Conservation (phyloP, 2,797 vertebrate species). For the Phaenicophaeus curvirostris region DNA sequence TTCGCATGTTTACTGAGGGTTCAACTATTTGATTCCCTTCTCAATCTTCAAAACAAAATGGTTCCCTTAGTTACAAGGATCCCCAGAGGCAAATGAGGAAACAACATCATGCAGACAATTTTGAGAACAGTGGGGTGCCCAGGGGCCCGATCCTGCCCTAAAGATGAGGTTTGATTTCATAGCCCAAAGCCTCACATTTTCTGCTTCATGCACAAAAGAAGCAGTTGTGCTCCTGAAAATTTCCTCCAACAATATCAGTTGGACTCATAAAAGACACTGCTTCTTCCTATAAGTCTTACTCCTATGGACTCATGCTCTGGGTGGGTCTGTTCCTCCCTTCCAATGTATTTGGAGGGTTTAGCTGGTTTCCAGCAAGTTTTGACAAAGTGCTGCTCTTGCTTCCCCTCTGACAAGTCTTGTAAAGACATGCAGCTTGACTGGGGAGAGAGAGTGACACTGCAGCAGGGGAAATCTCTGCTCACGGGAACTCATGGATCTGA, state of each 20-base stretch:
- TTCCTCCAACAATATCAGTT: background rate
- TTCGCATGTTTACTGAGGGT: slow-evolving; percentile 47
- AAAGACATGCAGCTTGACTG: background rate
- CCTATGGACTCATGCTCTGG: background rate
- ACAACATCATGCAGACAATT: background rate
- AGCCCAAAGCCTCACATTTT: background rate
- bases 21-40: slow-evolving; percentile 44
- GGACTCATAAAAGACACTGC: background rate
- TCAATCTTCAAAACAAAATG: slow-evolving; percentile 49
- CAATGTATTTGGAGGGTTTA: background rate
- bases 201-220: background rate
- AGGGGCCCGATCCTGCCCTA: background rate
- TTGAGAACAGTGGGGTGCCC: background rate
- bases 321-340: background rate
- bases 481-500: background rate
- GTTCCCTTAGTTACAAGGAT: slow-evolving; percentile 39
- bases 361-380: background rate
- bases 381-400: background rate
- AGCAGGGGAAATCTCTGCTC: background rate
- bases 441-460: background rate
- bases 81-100: slow-evolving; percentile 13
- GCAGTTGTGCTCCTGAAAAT: background rate
- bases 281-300: background rate
- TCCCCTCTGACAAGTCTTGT: background rate
- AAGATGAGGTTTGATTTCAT: background rate